Conservation (phyloP, 2,888 invertebrate species). For the Eristalis intricaria region DNA sequence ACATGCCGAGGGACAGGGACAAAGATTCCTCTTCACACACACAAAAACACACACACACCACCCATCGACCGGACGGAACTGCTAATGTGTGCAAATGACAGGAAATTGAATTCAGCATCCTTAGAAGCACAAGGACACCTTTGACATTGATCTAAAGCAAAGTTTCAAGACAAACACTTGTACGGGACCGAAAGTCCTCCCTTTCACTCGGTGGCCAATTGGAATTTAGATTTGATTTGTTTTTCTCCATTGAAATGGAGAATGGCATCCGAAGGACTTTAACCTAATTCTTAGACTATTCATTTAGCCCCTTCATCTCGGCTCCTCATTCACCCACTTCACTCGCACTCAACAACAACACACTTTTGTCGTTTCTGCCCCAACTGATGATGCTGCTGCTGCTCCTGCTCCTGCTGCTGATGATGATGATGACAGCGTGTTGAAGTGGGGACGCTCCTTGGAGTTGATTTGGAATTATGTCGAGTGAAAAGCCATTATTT, state of each 20-base stretch:
- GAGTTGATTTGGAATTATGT: slow-evolving; percentile 29
- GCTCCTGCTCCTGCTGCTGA: not conserved
- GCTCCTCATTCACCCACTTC: not conserved
- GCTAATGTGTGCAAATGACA: slow-evolving; percentile 29
- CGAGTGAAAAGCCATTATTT: slow-evolving; percentile 32
- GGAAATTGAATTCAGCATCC: not conserved
- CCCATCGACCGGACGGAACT: not conserved
- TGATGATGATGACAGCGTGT: slow-evolving; percentile 27
- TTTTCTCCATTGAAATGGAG: slow-evolving; percentile 1
- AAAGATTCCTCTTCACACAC: too few species aligned
- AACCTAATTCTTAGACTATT: not conserved
- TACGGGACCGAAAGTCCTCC: not conserved
- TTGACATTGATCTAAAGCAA: slow-evolving; percentile 15
- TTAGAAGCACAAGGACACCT: not conserved
- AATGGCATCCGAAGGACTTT: slow-evolving; percentile 10
- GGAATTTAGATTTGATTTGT: slow-evolving; percentile 5
- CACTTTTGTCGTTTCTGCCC: too few species aligned
- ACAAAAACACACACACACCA: not conserved
- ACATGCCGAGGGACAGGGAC: not conserved
- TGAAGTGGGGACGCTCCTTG: not conserved
- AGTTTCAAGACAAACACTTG: slow-evolving; percentile 23
- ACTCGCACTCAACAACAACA: not conserved
- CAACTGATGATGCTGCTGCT: not conserved
- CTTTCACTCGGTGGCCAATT: not conserved
- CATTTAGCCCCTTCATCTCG: not conserved